Evolutionary conservation across 2,113 vertebrate genomes (phyloP).

Genomic region (Benitochromis conjunctus): DNA sequence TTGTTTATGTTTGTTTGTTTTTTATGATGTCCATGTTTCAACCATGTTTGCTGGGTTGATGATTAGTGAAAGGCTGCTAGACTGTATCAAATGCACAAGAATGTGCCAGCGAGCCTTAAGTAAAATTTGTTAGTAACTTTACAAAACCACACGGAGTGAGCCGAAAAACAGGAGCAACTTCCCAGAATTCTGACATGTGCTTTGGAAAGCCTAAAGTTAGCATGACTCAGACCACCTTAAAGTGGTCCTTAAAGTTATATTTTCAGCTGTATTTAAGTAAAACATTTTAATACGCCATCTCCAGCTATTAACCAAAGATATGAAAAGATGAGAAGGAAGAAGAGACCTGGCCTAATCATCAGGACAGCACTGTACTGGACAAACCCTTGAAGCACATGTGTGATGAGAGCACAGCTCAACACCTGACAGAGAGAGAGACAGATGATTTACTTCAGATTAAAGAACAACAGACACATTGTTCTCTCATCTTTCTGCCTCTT

Average conservation of each 20-base stretch:
- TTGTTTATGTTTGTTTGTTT: not conserved
- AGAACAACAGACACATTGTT: constrained; percentile 68
- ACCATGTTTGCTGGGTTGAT: not conserved
- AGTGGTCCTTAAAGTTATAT: not conserved
- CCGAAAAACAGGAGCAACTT: not conserved
- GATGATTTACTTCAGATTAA: constrained; percentile 69
- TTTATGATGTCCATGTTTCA: not conserved
- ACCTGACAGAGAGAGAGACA: constrained; percentile 61
- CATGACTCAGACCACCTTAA: not conserved
- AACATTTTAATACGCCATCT: not conserved
- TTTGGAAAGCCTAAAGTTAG: not conserved
- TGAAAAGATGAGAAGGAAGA: constrained; percentile 15
- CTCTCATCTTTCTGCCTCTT: constrained; percentile 57
- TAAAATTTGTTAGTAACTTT: not conserved
- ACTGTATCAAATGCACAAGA: not conserved
- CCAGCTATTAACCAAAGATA: not conserved
- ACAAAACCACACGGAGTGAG: not conserved
- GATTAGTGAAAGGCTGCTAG: not conserved
- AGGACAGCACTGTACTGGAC: constrained; percentile 40
- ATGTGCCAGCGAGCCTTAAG: not conserved
- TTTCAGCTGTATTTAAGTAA: not conserved
- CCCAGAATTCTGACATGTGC: not conserved
- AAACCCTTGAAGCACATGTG: constrained; percentile 43
- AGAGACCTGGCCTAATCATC: constrained; percentile 33
- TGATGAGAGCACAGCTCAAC: constrained; percentile 46